These are phyloP conservation scores for Strongylocentrotus purpuratus DNA, from an alignment of 35 echinoderm and acorn worm genomes.

Conservation along the genomic window DNA sequence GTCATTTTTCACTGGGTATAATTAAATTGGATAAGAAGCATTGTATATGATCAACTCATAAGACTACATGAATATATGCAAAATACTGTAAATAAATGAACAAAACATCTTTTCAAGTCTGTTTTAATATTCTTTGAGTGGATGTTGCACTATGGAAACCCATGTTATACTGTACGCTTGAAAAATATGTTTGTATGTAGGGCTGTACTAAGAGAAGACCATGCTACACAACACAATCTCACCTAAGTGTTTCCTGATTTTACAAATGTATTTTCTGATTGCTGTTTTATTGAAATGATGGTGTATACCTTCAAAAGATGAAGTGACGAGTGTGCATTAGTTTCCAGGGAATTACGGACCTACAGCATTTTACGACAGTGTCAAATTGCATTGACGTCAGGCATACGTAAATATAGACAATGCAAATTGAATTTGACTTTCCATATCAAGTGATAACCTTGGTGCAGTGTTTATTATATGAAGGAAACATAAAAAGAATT, in stretches of 20 bases:
- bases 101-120: too few species aligned
- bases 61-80: too few species aligned
- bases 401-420: background rate
- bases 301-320: background rate
- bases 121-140: too few species aligned
- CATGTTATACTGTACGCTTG: too few species aligned
- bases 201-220: too few species aligned
- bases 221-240: background rate
- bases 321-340: background rate
- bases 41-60: too few species aligned
- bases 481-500: background rate
- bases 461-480: background rate
- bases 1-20: too few species aligned
- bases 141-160: too few species aligned
- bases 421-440: background rate
- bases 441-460: background rate
- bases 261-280: background rate
- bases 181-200: too few species aligned
- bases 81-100: too few species aligned
- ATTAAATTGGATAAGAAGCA: too few species aligned
- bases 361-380: background rate
- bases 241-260: background rate
- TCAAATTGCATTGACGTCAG: constrained; percentile 6
- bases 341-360: background rate
- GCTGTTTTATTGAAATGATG: background rate